A percentile compares a stretch with the other conserved stretches of the same genome.
Conservation (phyloP, 2,113 vertebrate genomes). For the Hippocampus barbouri region DNA sequence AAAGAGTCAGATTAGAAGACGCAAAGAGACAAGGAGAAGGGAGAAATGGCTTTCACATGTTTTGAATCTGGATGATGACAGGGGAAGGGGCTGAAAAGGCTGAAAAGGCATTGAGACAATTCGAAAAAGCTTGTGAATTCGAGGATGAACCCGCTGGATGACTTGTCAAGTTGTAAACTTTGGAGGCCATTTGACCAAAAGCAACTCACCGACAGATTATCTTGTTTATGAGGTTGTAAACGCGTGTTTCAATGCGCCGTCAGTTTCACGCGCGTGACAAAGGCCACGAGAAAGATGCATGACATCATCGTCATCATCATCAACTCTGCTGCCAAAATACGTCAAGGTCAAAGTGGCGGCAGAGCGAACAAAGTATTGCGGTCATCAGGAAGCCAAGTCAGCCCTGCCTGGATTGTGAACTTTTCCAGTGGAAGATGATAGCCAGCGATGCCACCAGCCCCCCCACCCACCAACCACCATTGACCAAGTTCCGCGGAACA, state of each 20-base stretch:
- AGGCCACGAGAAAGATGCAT: not conserved
- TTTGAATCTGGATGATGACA: slow-evolving; percentile 45
- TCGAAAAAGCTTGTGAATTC: not conserved
- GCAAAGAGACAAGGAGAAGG: slow-evolving; percentile 45
- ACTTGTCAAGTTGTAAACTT: slow-evolving; percentile 15
- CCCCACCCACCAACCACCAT: slow-evolving; percentile 14
- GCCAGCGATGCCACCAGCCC: slow-evolving; percentile 18
- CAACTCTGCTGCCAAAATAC: slow-evolving; percentile 5
- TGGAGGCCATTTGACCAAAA: slow-evolving; percentile 10
- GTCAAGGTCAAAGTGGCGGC: slow-evolving; percentile 37
- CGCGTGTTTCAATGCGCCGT: not conserved
- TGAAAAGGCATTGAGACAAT: no score
- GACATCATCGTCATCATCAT: not conserved
- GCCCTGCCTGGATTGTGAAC: slow-evolving; percentile 70
- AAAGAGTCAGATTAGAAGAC: slow-evolving; percentile 52
- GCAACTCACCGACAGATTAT: not conserved
- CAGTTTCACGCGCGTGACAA: not conserved
- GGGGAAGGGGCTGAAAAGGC: not conserved
- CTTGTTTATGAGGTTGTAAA: not conserved
- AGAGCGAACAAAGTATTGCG: slow-evolving; percentile 45
- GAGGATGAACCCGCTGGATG: slow-evolving; percentile 3
- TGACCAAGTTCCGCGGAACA: slow-evolving; percentile 54
- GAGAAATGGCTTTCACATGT: slow-evolving; percentile 79
- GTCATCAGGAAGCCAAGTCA: slow-evolving; percentile 76
- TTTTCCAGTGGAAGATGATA: slow-evolving; percentile 70